Evolutionary conservation across 1,140 invertebrate species (phyloP), one percentile per base, ranked within the genome.

Genomic region (Orchesella cincta): DNA sequence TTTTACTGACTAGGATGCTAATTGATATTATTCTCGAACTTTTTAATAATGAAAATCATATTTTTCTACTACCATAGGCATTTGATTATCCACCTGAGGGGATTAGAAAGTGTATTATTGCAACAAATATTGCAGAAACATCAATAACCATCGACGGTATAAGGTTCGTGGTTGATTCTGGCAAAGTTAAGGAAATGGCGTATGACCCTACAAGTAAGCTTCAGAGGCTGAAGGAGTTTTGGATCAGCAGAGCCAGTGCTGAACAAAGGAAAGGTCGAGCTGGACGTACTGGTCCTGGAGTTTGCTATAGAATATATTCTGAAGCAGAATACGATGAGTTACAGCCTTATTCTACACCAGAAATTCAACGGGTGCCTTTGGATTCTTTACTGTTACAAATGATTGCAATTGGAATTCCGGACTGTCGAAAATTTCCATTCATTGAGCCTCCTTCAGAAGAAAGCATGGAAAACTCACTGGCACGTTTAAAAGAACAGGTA

Each of bases 91-190:
- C 96, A n/a, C 97, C 96, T 26, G 93, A 96, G 78, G 94, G 96
- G 31, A 89, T 96, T 0, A 88, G 98, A 78, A 99, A 99, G 87
- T 99, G 97, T 85, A 97, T 99, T 78, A 90, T 99, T 1, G 96
- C 96, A 0, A 99, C 98, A n/a, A 99, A 99, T 84, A 99, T 99
- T 76, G 97, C 98, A 0, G 98, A 99, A 88, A 99, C 98, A 0
- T 99, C 97, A 3, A 92, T 99, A 2, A 99, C 98, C 0, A 98
- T 99, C 77, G 98, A 99, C 87, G 98, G 97, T 2, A 94, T 99
- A 78, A 87, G 97, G 84, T 99, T 99, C 88, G 97, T 99, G 1
- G 90, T 96, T 5, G 98, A 99, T 86, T 98, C 96, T 18, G 94
- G 95, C 31, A 96, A 97, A 89, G 94, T 98, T 0, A 99, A 99